Evolutionary conservation across 2,113 vertebrate genomes (phyloP), one percentile per base, ranked within the genome.

Genomic region (Peromyscus leucopus): DNA sequence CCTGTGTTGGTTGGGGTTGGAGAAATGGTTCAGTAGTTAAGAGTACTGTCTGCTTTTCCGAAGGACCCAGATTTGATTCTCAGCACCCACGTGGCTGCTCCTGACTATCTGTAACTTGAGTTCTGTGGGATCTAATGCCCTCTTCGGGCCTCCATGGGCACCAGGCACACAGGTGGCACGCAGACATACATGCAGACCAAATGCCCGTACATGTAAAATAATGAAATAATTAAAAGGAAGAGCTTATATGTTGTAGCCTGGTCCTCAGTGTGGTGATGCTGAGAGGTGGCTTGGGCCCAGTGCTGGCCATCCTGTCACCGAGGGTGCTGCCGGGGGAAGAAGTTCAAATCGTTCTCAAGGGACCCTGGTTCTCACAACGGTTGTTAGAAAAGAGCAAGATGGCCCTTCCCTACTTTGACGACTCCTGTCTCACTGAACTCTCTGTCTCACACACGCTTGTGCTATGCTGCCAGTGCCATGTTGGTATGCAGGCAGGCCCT

Each of bases 381-480:
- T 78, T 71, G 15, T 61, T 69, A n/a, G 12, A 36, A 72, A 48
- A 69, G n/a, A 31, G 39, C 17, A 65, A n/a, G 59, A 5, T 33
- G 87, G 28, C 36, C 26, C 78, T 36, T 67, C 72, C 31, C 42
- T 91, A 21, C 19, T 75, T 15, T 42, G 15, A 4, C 1, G 15
- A 31, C 42, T 78, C 46, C 59, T 36, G 28, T 57, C 28, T 69
- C 13, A 13, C 80, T 36, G 21, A 7, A 5, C n/a, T 57, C n/a
- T 31, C n/a, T 22, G 1, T 59, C 61, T 69, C 71, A 36, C 24
- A 57, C n/a, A n/a, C 11, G 46, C 19, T 33, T 31, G 46, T 33
- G 19, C 31, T 13, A 1, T 12, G 26, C 9, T 57, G 21, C 46
- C 28, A 22, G 8, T 0, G 5, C 19, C 21, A 13, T 2, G 21